Percentiles rank a stretch among this genome's conserved stretches.
Conservation (phyloP, 2,888 invertebrate species). For the Halictus quadricinctus region DNA sequence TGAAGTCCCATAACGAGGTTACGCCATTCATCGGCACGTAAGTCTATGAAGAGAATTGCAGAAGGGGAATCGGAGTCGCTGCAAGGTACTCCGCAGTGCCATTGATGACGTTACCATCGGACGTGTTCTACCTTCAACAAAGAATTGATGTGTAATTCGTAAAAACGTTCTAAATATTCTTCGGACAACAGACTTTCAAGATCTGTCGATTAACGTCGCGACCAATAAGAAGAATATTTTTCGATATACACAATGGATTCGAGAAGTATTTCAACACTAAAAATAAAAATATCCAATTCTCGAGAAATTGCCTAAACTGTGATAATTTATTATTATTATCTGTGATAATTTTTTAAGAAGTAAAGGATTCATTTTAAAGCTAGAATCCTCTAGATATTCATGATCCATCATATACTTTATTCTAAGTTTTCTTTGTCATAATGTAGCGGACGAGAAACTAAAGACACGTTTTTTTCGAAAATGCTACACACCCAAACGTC, state of each 20-base stretch:
- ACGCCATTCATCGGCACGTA: slow-evolving; percentile 64
- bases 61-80: slow-evolving; percentile 62
- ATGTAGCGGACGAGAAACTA: no score
- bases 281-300: not conserved
- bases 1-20: slow-evolving; percentile 67
- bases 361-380: no score
- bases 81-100: slow-evolving; percentile 58
- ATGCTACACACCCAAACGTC: not conserved
- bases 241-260: no score
- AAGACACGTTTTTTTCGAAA: not conserved
- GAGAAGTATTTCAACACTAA: no score
- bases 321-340: no score
- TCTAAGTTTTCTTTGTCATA: no score
- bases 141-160: slow-evolving; percentile 43
- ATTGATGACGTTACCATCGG: slow-evolving; percentile 59
- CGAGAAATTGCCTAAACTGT: no score
- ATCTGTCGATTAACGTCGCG: not conserved
- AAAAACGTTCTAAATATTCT: slow-evolving; percentile 37
- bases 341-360: no score
- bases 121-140: slow-evolving; percentile 49
- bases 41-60: slow-evolving; percentile 64
- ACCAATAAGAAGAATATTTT: slow-evolving; percentile 3
- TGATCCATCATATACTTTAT: no score
- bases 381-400: no score
- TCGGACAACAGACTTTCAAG: slow-evolving; percentile 28